Base-by-base conservation (phyloP, 2,888 invertebrate genomes). In the Caprella mutica region DNA sequence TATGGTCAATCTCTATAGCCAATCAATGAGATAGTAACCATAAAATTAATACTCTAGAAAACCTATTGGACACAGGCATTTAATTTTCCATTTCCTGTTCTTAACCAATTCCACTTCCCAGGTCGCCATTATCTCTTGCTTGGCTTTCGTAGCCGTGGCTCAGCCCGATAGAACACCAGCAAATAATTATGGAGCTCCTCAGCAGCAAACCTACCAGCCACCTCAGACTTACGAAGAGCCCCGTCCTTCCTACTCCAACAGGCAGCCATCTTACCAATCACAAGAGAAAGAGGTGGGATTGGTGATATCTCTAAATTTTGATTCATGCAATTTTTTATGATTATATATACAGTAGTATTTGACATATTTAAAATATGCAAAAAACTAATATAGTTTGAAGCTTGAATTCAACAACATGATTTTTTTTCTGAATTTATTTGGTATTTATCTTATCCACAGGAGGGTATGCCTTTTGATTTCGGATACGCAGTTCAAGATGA, bases 391-490 rank as follows among this genome's bases (percentile, higher is more conserved):
- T n/a, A n/a, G n/a, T n/a, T n/a, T n/a, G n/a, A n/a, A n/a, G n/a
- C n/a, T n/a, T n/a, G n/a, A n/a, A n/a, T n/a, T n/a, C n/a, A n/a
- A n/a, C n/a, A n/a, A n/a, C n/a, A n/a, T n/a, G n/a, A n/a, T n/a
- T n/a, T n/a, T n/a, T n/a, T n/a, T n/a, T n/a, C n/a, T n/a, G n/a
- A n/a, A n/a, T n/a, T n/a, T n/a, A n/a, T n/a, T n/a, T n/a, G n/a
- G n/a, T n/a, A n/a, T 33, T 14, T 33, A 9, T 33, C 9, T 33
- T 33, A 33, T 33, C 14, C 14, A 8, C 48, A 48, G 48, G 51
- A 51, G 12, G 51, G 54, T 2, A 54, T 43, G 43, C 54, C 54
- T 19, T 54, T 54, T 30, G 42, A 54, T 33, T 54, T 54, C 30
- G 54, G 42, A 17, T 54, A 42, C 24, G 29, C 40, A 23, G 54